Evolutionary conservation across 2,888 invertebrate genomes (phyloP), one percentile per base, ranked within the genome.

Genomic region (Melinopterus prodromus): DNA sequence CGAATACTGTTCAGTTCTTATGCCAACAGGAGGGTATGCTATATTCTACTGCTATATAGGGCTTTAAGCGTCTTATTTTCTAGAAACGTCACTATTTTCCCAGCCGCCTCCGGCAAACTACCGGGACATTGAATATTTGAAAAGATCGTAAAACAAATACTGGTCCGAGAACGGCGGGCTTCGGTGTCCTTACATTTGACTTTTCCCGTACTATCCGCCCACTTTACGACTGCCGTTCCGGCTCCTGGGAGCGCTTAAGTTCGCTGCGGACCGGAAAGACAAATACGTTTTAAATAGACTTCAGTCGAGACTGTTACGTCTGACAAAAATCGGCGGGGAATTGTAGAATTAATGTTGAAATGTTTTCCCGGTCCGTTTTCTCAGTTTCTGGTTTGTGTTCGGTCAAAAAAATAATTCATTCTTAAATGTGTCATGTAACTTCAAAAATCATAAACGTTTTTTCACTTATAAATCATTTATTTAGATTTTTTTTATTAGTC

Each of bases 81-180:
- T 53, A 12, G 53, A 26, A 53, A 53, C 53, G 1, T 53, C 12
- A 7, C 53, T 12, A 12, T 53, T 53, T 53, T 53, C 53, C 53
- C 53, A 12, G 7, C 12, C 12, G 7, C 53, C 53, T 9, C 53
- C 53, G 53, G 53, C 7, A 53, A 53, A 53, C 53, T 53, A 53
- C 53, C 53, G 53, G 53, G 9, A 53, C 53, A 53, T 53, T 53
- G 53, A 53, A 53, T 53, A 53, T 53, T 53, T 53, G 53, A 53
- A 53, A 53, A 53, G 53, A 53, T 53, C 53, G 53, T 53, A 53
- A 53, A 53, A 53, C 53, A 53, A 53, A 53, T 53, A 53, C 53
- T 7, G 53, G 12, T 53, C 53, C 2, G 53, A 9, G 3, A 1
- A 53, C 53, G 53, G 12, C 12, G 53, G 1, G 2, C 26, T 26